Conservation (phyloP, 1,140 invertebrate species). For the Papilio polyxenes region DNA sequence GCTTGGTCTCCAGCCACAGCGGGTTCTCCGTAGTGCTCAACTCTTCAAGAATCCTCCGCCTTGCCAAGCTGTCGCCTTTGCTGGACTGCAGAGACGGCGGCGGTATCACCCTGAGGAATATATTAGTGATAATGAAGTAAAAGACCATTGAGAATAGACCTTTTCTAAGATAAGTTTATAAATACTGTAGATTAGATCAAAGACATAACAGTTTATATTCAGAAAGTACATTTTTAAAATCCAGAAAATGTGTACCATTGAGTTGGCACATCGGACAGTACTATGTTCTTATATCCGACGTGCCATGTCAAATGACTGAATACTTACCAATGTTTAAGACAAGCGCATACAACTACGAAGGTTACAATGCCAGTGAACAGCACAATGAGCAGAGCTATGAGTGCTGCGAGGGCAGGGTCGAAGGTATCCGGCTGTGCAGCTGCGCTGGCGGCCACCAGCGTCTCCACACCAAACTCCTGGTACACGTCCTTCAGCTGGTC, state of each 20-base stretch:
- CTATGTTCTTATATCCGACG: background rate
- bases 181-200: too few species aligned
- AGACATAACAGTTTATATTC: too few species aligned
- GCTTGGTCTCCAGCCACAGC: slow-evolving; percentile 95
- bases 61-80: slow-evolving; percentile 90
- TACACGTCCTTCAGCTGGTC: slow-evolving; percentile 89
- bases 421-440: slow-evolving; percentile 86
- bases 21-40: slow-evolving; percentile 95
- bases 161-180: too few species aligned
- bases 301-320: slow-evolving; percentile 21
- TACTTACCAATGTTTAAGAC: slow-evolving; percentile 90
- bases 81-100: slow-evolving; percentile 82
- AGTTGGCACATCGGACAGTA: background rate
- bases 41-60: slow-evolving; percentile 91
- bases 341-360: slow-evolving; percentile 93
- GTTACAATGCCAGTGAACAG: slow-evolving; percentile 93
- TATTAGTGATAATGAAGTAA: background rate
- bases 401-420: slow-evolving; percentile 90
- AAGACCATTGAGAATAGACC: too few species aligned
- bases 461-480: slow-evolving; percentile 90
- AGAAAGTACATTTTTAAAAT: background rate
- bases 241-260: background rate
- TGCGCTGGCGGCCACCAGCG: slow-evolving; percentile 86
- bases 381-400: slow-evolving; percentile 92
- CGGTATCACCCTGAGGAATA: slow-evolving; percentile 81